phyloP scores from a whole-genome alignment of 2,113 vertebrate species.

The Oryzias celebensis region DNA sequence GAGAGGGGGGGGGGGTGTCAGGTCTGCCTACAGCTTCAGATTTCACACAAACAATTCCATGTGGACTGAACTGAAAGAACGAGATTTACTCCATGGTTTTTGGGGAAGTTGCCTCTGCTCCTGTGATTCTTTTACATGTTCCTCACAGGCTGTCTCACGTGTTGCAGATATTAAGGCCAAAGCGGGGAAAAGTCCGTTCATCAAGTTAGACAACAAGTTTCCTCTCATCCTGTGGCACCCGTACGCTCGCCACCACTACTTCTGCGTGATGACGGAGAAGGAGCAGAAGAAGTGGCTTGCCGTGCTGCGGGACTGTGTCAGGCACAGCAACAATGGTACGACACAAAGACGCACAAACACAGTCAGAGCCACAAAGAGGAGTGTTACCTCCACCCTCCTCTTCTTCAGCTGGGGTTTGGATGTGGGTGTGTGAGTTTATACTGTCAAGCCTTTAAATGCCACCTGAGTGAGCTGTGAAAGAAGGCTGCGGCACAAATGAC shows the following conservation, averaged over 20 bases:
- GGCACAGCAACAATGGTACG: constrained; percentile 90
- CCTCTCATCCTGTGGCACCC: constrained; percentile 95
- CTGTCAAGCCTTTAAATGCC: constrained; percentile 35
- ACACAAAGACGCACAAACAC: neutral
- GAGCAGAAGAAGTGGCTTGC: constrained; percentile 93
- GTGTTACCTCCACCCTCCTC: neutral
- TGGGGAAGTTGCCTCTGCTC: too few relatives aligned
- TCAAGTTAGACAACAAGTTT: constrained; percentile 86
- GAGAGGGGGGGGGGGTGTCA: too few relatives aligned
- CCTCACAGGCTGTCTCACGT: neutral
- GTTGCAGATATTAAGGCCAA: constrained; percentile 78
- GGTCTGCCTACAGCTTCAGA: too few relatives aligned
- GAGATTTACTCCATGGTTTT: too few relatives aligned
- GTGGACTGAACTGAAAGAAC: too few relatives aligned
- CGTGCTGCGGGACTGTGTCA: constrained; percentile 90
- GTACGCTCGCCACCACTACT: constrained; percentile 87
- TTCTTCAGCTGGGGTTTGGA: constrained; percentile 16
- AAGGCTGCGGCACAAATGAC: constrained; percentile 38
- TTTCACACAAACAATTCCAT: too few relatives aligned
- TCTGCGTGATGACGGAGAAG: constrained; percentile 89
- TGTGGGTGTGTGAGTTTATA: constrained; percentile 40
- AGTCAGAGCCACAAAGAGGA: too few relatives aligned
- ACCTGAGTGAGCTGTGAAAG: constrained; percentile 26
- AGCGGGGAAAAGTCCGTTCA: constrained; percentile 73
- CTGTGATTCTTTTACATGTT: neutral